phyloP scores from a whole-genome alignment of 2,113 vertebrate genomes.

The Rhadina sibilatrix region DNA sequence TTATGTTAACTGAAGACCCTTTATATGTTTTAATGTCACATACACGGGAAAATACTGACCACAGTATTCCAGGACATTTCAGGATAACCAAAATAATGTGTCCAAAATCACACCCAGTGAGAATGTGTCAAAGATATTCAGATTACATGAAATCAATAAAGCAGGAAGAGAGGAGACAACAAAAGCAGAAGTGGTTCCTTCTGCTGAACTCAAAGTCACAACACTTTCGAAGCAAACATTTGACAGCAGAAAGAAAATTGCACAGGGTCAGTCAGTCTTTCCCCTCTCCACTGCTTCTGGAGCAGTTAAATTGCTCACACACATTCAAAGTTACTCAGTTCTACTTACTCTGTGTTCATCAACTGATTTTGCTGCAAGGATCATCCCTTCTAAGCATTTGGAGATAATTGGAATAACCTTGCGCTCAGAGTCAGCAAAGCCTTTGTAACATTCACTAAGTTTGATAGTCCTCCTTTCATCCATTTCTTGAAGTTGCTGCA shows the following conservation, averaged over 20 bases:
- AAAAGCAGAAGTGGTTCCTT: neutral
- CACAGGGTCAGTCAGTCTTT: neutral
- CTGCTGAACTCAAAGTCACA: neutral
- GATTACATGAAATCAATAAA: neutral
- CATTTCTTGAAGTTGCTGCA: conserved; percentile 96
- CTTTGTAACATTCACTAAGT: conserved; percentile 92
- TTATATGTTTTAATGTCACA: neutral
- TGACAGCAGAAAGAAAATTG: neutral
- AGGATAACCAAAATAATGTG: neutral
- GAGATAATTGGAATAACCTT: conserved; percentile 95
- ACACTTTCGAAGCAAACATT: neutral
- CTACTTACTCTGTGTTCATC: conserved; percentile 87
- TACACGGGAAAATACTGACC: neutral
- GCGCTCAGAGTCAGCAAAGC: conserved; percentile 94
- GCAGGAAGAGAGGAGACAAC: neutral
- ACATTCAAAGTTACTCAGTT: neutral
- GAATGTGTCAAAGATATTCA: neutral
- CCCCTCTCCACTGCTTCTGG: neutral
- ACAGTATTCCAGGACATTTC: neutral
- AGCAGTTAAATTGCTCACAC: neutral
- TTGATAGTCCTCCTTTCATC: conserved; percentile 93
- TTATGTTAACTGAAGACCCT: neutral
- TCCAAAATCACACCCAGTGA: neutral
- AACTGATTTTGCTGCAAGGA: conserved; percentile 93
- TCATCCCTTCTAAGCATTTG: conserved; percentile 98